Evolutionary conservation across 2,888 invertebrate species (phyloP).

Genomic region (Caenorhabditis sp.): DNA sequence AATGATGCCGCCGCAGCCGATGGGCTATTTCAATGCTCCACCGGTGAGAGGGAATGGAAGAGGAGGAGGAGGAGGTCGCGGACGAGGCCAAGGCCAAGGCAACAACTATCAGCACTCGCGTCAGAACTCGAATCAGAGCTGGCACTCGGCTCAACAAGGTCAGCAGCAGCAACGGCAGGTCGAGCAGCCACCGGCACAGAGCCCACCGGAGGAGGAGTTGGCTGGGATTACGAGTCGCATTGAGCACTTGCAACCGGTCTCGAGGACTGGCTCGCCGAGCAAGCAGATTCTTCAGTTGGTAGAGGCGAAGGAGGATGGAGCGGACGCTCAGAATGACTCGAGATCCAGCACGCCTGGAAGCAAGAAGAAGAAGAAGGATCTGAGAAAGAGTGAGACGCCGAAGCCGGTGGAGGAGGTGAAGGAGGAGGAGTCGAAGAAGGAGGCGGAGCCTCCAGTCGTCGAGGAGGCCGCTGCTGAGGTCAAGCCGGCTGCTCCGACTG

Average conservation of each 20-base stretch:
- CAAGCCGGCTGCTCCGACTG: not conserved
- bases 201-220: not conserved
- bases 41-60: not conserved
- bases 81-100: conserved; percentile 14
- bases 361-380: conserved; percentile 5
- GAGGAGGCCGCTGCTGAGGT: not conserved
- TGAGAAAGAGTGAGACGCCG: conserved; percentile 13
- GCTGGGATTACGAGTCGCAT: conserved; percentile 26
- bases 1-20: conserved; percentile 8
- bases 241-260: conserved; percentile 49
- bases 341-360: conserved; percentile 2
- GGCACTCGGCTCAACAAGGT: conserved; percentile 38
- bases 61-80: conserved; percentile 22
- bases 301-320: conserved; percentile 10
- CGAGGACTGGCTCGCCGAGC: conserved; percentile 47
- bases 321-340: not conserved
- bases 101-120: conserved; percentile 41
- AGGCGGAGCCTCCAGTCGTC: not conserved
- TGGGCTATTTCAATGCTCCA: conserved; percentile 37
- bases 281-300: conserved; percentile 61
- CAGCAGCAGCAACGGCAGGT: conserved; percentile 3
- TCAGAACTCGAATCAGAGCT: conserved; percentile 56
- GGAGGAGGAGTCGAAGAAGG: conserved; percentile 4
- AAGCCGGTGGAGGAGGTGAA: conserved; percentile 8
- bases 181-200: not conserved